These are phyloP conservation scores for Coturnix japonica DNA, from an alignment of 2,113 vertebrate genomes.

Conservation along the genomic window DNA sequence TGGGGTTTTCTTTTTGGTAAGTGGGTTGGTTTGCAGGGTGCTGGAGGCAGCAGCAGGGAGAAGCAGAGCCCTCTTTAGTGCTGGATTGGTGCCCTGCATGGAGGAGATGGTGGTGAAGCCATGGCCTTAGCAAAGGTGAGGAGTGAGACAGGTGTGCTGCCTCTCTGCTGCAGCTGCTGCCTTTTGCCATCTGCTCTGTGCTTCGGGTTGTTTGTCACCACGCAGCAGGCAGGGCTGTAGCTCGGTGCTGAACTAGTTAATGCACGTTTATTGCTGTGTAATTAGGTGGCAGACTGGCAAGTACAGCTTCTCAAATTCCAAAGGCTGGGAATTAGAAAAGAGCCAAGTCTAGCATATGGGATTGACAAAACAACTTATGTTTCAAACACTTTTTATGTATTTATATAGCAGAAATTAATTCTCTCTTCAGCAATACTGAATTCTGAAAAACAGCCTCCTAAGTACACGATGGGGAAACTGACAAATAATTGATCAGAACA, in stretches of 20 bases:
- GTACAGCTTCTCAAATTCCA: neutral
- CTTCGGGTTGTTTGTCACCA: neutral
- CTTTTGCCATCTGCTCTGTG: neutral
- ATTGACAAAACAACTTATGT: neutral
- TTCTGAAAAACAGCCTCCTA: neutral
- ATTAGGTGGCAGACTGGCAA: conserved; percentile 35
- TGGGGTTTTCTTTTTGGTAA: neutral
- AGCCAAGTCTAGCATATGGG: neutral
- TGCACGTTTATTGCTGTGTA: neutral
- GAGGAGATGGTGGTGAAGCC: neutral
- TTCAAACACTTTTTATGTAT: neutral
- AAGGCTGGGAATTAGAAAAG: neutral
- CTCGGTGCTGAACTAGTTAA: neutral
- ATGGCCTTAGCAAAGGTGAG: neutral
- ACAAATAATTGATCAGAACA: neutral
- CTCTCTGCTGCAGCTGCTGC: neutral
- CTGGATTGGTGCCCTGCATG: neutral
- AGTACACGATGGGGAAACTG: neutral
- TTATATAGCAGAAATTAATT: conserved; percentile 10
- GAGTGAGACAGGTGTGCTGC: neutral
- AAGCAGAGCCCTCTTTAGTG: neutral
- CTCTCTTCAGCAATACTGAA: neutral
- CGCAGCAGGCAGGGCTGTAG: neutral
- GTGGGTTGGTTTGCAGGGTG: neutral
- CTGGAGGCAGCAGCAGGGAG: neutral